Percentiles rank a stretch among this genome's conserved stretches.
These are phyloP conservation scores for Entomyzon cyanotis DNA, from an alignment of 2,113 vertebrate genomes.

Conservation along the genomic window DNA sequence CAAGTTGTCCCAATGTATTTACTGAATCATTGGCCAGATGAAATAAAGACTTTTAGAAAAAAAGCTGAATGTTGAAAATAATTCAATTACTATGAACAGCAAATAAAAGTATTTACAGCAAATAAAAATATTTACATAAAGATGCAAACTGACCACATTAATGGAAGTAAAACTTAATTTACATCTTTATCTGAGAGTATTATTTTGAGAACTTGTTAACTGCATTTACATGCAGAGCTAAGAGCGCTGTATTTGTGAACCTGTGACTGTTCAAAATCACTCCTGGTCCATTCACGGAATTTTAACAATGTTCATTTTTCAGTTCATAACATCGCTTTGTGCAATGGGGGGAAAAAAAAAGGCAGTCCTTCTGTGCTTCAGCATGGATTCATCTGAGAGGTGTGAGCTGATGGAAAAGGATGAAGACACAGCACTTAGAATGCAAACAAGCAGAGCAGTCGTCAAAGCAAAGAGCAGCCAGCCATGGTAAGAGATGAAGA, in stretches of 20 bases:
- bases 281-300: rapidly evolving
- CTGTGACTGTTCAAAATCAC: neutral
- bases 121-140: neutral
- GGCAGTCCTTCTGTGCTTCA: neutral
- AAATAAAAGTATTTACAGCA: neutral
- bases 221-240: neutral
- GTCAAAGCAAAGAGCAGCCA: neutral
- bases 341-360: neutral
- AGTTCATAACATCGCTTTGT: neutral
- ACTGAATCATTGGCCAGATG: neutral
- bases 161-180: neutral
- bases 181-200: neutral
- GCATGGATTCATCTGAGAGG: neutral
- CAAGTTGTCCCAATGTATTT: neutral
- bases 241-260: rapidly evolving
- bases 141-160: neutral
- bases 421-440: neutral
- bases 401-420: neutral
- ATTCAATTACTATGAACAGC: neutral
- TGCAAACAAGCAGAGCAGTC: neutral
- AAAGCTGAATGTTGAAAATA: neutral
- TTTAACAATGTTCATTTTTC: neutral
- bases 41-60: neutral
- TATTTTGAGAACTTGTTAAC: neutral
- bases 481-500: neutral